These are phyloP conservation scores for Oryzias woworae DNA, from an alignment of 2,113 vertebrate genomes.

Conservation along the genomic window DNA sequence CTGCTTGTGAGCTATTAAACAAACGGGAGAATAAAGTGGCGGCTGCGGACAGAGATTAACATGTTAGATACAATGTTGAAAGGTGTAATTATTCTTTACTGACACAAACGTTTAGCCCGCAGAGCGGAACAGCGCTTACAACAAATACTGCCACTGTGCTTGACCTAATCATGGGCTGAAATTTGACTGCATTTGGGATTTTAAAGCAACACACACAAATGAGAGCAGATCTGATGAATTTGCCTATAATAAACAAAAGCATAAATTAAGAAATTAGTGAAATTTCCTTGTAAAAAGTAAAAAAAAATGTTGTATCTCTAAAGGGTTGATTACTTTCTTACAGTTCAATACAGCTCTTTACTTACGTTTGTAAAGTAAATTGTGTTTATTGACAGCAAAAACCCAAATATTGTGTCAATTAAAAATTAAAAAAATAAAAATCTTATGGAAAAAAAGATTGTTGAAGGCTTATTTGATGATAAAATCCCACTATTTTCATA, in stretches of 20 bases:
- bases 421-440: no score
- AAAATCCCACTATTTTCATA: no score
- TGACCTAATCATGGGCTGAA: slow-evolving; percentile 68
- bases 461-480: no score
- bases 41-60: slow-evolving; percentile 78
- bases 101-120: slow-evolving; percentile 68
- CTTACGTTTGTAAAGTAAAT: no score
- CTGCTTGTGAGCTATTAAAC: slow-evolving; percentile 86
- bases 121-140: slow-evolving; percentile 73
- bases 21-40: slow-evolving; percentile 88
- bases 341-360: no score
- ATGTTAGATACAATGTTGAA: slow-evolving; percentile 69
- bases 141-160: slow-evolving; percentile 69
- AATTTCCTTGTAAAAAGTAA: no score
- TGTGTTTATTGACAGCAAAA: no score
- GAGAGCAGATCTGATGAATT: not conserved
- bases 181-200: slow-evolving; percentile 61
- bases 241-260: not conserved
- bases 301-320: no score
- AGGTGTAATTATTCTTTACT: slow-evolving; percentile 84
- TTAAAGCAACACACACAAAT: slow-evolving; percentile 10
- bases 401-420: no score
- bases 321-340: no score
- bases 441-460: no score
- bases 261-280: not conserved